Base-by-base conservation (phyloP, 2,888 invertebrate genomes). In the Andrena praecox region DNA sequence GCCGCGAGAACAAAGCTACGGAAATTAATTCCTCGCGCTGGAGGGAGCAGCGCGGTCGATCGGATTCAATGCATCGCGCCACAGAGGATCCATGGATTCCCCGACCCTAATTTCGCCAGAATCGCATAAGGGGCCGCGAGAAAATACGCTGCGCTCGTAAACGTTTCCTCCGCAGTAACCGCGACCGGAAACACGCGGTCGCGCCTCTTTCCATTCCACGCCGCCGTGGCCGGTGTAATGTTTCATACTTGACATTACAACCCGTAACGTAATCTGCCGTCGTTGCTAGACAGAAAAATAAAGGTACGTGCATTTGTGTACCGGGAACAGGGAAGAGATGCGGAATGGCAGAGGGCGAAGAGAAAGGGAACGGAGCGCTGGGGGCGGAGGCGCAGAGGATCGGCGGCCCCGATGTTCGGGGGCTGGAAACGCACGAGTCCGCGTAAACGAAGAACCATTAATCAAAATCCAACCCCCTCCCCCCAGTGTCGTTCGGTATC, bases 381-480 rank as follows among this genome's bases (percentile, higher is more conserved):
- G 27, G 29, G 64, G 20, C 56, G 16, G 52, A 33, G 63, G 27
- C 27, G 48, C 52, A 70, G 29, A 56, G 63, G 29, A 50, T 27
- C 52, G 56, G 35, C 29, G 54, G 27, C 2, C 8, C 48, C 52
- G 56, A 66, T 59, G 74, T 77, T 68, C 77, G 75, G 24, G 56
- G 56, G 84, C 83, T 69, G 75, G 52, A 85, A 85, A 87, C 80
- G 80, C 60, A 72, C 66, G 74, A 69, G 80, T 60, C 69, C 83
- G 77, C 74, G 85, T 78, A 84, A 87, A 88, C 88, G 89, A 80
- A 85, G 77, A 76, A 83, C 85, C 85, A 88, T 89, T 89, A 87
- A 89, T 89, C 89, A 89, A 88, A 88, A 89, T 85, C 82, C 80
- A 59, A 27, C n/a, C 54, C 54, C 50, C 52, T 2, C 31, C 33